These are phyloP conservation scores for Drosophila ogumai DNA, from an alignment of 1,140 invertebrate genomes.

Conservation along the genomic window DNA sequence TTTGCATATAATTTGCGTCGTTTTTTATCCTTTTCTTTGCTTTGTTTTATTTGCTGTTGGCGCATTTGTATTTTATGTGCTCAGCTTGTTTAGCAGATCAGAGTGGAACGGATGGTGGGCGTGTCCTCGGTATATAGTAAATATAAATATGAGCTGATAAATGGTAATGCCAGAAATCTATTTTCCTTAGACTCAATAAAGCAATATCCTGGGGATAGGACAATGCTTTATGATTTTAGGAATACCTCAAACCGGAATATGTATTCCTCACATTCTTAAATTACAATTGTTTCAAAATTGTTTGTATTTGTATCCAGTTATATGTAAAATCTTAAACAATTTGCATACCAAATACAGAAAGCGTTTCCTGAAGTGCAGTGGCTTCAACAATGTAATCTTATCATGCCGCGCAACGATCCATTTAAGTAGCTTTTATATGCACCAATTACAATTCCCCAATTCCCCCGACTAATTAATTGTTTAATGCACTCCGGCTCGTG, in stretches of 20 bases:
- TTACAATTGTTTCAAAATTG: too few species aligned
- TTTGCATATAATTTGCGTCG: constrained; percentile 82
- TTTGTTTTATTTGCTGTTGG: constrained; percentile 39
- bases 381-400: constrained; percentile 15
- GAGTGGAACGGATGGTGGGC: constrained; percentile 27
- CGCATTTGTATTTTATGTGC: constrained; percentile 53
- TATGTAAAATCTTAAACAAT: not conserved
- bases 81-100: constrained; percentile 34
- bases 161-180: constrained; percentile 12
- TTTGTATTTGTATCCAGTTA: too few species aligned
- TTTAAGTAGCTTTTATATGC: constrained; percentile 41
- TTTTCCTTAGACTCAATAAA: constrained; percentile 7
- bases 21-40: constrained; percentile 41
- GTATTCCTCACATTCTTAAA: not conserved
- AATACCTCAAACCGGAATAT: not conserved
- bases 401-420: constrained; percentile 11
- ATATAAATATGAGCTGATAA: constrained; percentile 43
- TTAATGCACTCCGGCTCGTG: constrained; percentile 69
- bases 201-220: not conserved
- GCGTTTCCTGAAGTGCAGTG: not conserved
- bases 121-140: constrained; percentile 31
- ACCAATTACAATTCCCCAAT: constrained; percentile 45
- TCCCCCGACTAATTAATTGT: constrained; percentile 75
- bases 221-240: not conserved
- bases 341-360: not conserved